Conservation (phyloP, 1,140 invertebrate genomes). For the Laodelphax striatellus region DNA sequence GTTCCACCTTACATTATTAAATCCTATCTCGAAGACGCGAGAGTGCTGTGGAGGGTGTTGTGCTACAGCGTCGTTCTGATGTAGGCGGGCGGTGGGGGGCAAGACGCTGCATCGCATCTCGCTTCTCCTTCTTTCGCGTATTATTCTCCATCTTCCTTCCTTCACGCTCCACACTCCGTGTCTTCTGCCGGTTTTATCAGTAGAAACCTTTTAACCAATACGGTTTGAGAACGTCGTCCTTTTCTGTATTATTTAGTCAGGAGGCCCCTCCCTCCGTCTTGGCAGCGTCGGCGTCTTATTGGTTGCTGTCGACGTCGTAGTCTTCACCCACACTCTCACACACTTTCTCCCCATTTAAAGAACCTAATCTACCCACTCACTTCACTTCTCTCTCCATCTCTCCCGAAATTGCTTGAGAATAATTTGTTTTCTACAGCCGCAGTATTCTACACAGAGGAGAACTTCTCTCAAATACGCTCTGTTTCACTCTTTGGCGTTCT, state of each 20-base stretch:
- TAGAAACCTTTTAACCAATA: slow-evolving; percentile 16
- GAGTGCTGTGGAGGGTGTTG: background rate
- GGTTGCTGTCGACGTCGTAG: background rate
- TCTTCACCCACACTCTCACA: background rate
- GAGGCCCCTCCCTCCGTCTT: slow-evolving; percentile 6
- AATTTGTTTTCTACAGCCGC: slow-evolving; percentile 9
- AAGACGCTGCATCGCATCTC: slow-evolving; percentile 7
- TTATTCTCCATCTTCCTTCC: background rate
- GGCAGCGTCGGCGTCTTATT: slow-evolving; percentile 12
- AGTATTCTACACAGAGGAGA: no score
- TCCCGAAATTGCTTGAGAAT: slow-evolving; percentile 12
- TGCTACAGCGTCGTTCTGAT: no score
- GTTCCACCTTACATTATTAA: slow-evolving; percentile 18
- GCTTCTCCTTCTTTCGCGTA: no score
- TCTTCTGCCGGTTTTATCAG: slow-evolving; percentile 9
- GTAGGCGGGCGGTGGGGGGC: background rate
- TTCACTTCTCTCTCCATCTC: background rate
- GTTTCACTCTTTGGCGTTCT: no score
- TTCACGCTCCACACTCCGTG: slow-evolving; percentile 2
- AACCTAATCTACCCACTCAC: background rate
- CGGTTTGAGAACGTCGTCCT: slow-evolving; percentile 8
- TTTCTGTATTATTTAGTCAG: slow-evolving; percentile 4
- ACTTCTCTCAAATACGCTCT: no score
- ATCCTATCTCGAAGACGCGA: slow-evolving; percentile 10
- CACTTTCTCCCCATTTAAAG: background rate